A percentile compares a stretch with the other conserved stretches of the same genome.
These are phyloP conservation scores for Idaea aversata DNA, from an alignment of 2,888 invertebrate genomes.

Conservation along the genomic window DNA sequence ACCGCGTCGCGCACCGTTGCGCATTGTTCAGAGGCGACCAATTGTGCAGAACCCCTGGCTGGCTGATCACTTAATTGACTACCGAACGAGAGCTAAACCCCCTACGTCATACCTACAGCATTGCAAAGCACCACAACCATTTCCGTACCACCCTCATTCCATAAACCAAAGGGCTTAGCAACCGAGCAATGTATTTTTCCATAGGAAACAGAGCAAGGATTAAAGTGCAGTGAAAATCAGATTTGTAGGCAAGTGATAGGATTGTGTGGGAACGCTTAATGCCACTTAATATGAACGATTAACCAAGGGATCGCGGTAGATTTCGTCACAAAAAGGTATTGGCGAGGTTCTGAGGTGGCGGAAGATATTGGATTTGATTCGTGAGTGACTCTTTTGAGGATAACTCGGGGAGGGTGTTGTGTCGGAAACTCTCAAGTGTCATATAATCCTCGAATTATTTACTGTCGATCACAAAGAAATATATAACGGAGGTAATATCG, in stretches of 20 bases:
- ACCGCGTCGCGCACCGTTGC: constrained; percentile 43
- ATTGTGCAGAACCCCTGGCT: constrained; percentile 76
- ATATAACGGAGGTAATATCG: too few relatives aligned
- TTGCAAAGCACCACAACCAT: constrained; percentile 30
- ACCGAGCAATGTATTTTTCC: constrained; percentile 31
- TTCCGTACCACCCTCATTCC: constrained; percentile 17
- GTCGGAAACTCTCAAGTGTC: not conserved
- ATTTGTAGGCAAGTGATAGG: constrained; percentile 72
- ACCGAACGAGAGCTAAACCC: constrained; percentile 59
- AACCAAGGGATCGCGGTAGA: constrained; percentile 50
- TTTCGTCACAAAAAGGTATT: constrained; percentile 45
- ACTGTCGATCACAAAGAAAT: not conserved
- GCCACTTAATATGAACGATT: constrained; percentile 66
- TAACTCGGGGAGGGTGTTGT: constrained; percentile 5
- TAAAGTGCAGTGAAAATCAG: constrained; percentile 74
- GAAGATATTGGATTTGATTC: constrained; percentile 47
- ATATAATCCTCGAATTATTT: not conserved
- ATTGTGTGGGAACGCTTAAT: constrained; percentile 66
- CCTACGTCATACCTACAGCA: constrained; percentile 22
- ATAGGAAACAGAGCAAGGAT: constrained; percentile 40
- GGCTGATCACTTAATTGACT: constrained; percentile 79
- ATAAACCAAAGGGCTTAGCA: not conserved
- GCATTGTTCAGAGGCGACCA: constrained; percentile 76
- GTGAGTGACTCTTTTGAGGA: constrained; percentile 24
- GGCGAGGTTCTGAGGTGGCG: constrained; percentile 30